Conservation (phyloP, 1,140 invertebrate species). For the Sogatella furcifera region DNA sequence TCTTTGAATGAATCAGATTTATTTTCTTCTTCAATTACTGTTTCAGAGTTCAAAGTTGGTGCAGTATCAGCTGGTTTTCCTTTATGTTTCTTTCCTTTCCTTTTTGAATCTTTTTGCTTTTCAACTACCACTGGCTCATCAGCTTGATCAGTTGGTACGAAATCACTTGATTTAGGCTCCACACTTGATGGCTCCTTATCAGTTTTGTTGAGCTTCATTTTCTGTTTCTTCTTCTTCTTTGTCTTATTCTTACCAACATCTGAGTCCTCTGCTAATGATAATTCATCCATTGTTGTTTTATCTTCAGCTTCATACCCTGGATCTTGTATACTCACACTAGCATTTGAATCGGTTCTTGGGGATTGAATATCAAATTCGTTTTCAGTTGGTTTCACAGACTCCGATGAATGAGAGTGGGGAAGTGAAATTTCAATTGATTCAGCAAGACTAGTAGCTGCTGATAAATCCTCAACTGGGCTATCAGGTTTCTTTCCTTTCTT, state of each 20-base stretch:
- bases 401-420: conserved; percentile 34
- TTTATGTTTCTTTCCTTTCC: conserved; percentile 6
- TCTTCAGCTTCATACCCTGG: conserved; percentile 43
- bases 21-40: conserved; percentile 5
- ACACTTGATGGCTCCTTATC: conserved; percentile 33
- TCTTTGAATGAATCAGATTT: conserved; percentile 2
- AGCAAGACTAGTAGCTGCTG: conserved; percentile 41
- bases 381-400: conserved; percentile 39
- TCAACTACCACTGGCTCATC: conserved; percentile 30
- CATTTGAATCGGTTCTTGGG: conserved; percentile 5
- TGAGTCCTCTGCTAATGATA: conserved; percentile 31
- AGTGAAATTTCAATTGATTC: conserved; percentile 48
- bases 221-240: conserved; percentile 44
- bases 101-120: conserved; percentile 6
- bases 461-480: conserved; percentile 25
- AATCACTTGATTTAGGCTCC: conserved; percentile 29
- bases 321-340: conserved; percentile 24
- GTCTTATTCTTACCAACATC: conserved; percentile 30
- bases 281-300: conserved; percentile 44
- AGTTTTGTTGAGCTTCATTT: conserved; percentile 32
- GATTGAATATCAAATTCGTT: conserved; percentile 10
- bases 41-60: not conserved
- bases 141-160: conserved; percentile 23
- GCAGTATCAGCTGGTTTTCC: conserved; percentile 17
- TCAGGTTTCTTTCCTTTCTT: conserved; percentile 1